Evolutionary conservation across 2,113 vertebrate species (phyloP), one percentile per base, ranked within the genome.

Genomic region (Syngnathus typhle): DNA sequence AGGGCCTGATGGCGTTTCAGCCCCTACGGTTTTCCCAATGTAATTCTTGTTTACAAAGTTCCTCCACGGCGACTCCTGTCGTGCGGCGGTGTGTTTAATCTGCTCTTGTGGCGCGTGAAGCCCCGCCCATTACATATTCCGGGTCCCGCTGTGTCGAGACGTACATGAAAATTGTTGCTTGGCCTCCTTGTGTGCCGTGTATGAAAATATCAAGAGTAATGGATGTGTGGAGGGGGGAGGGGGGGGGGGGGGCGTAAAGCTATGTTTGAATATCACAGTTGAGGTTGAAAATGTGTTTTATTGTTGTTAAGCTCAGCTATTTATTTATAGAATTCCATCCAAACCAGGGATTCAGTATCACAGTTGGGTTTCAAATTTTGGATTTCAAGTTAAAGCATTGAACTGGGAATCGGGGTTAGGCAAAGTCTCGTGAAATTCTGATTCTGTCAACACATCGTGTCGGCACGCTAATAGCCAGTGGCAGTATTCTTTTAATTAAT

Each of bases 1-100:
- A 82, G 72, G 78, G 79, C 78, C 78, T 83, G 83, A 85, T 87
- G 72, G 79, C 78, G 79, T 85, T 83, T 81, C 70, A 79, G 60
- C 77, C 78, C 78, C 82, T 56, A 55, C 76, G 72, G 65, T 65
- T 56, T 66, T 79, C 13, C 5, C 74, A 46, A 64, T 47, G 72
- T 80, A 72, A 78, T 82, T 81, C 69, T 76, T 80, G 72, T 83
- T 82, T 82, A 81, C 70, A 66, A 77, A 59, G 63, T 69, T 78
- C 56, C 56, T 39, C 32, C 32, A 46, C 7, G 0, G 27, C 27
- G 36, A 32, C 55, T 5, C 27, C 27, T 58, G 55, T 58, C 55
- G 13, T 58, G 27, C 55, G 27, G 39, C 60, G 62, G 52, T 23
- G 44, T 66, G 44, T 76, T 74, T 66, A 72, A n/a, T 66, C 60